Evolutionary conservation across 2,113 vertebrate species (phyloP), one percentile per base, ranked within the genome.

Genomic region (Paralichthys olivaceus): DNA sequence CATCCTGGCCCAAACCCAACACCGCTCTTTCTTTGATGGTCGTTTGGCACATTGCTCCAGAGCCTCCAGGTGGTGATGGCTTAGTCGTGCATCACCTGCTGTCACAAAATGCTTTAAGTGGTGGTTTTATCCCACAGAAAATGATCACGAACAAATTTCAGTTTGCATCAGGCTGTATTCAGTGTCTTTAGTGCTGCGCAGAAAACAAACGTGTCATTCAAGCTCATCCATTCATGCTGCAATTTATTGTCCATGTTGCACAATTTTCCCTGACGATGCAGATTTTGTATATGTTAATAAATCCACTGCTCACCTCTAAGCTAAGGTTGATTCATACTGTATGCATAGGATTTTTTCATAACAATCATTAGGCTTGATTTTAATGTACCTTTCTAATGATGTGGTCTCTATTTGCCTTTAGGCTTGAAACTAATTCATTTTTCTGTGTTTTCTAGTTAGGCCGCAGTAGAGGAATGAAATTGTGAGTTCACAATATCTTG

Each of bases 401-500:
- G 55, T 22, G 11, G 37, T 77, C 57, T 77, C 65, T 22, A 57
- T 60, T 83, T 86, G 58, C 53, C 80, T 81, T 77, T 26, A 29
- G 72, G 73, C 66, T 49, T 28, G 29, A 22, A n/a, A 54, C 54
- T 69, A 14, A 79, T 72, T 59, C 61, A 9, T 79, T 43, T n/a
- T 53, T 63, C 12, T 62, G 60, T 69, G 58, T 80, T 81, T 89
- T 78, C 77, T 59, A 45, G 26, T 77, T 57, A 25, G 47, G 32
- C 34, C 53, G 67, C 79, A 58, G 65, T 1, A 76, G 77, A 86
- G 54, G 73, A 80, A 83, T 83, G 45, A 60, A 77, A 87, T 69
- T 79, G 72, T 89, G 77, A 83, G 87, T 86, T 82, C 63, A 70
- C 54, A 76, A 65, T 74, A 56, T 68, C 32, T 84, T 57, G 70